These are phyloP conservation scores for Acleris holmiana DNA, from an alignment of 2,888 invertebrate species.

Conservation along the genomic window DNA sequence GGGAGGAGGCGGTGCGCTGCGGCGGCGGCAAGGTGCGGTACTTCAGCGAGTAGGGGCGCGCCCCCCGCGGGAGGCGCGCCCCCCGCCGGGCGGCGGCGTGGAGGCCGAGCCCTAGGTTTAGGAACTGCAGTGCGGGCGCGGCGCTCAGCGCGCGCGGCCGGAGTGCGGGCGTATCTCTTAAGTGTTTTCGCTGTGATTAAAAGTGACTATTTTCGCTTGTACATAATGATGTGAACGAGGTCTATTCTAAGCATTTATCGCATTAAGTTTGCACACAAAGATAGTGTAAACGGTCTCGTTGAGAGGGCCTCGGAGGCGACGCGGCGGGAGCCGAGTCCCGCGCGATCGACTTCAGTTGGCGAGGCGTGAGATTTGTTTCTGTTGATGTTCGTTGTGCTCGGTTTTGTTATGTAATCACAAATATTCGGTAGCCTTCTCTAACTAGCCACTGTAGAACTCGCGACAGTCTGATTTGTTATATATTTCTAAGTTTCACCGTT, in stretches of 20 bases:
- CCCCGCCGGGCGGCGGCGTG: too few species aligned
- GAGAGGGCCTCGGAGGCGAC: constrained; percentile 37
- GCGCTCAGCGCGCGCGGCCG: constrained; percentile 3
- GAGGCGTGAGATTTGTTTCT: constrained; percentile 69
- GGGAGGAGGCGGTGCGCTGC: constrained; percentile 88
- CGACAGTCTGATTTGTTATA: constrained; percentile 77
- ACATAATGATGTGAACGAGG: constrained; percentile 46
- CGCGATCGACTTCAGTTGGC: constrained; percentile 52
- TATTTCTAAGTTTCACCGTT: constrained; percentile 81
- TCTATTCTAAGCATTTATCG: constrained; percentile 61
- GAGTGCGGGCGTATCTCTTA: constrained; percentile 38
- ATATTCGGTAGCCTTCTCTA: constrained; percentile 72
- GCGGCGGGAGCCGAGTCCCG: constrained; percentile 15
- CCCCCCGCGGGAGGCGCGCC: too few species aligned
- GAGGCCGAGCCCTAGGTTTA: not conserved
- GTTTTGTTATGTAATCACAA: constrained; percentile 77
- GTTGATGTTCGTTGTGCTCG: constrained; percentile 77
- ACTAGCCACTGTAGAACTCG: constrained; percentile 61
- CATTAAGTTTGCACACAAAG: constrained; percentile 56
- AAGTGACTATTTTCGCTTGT: constrained; percentile 52
- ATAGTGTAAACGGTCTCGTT: constrained; percentile 45
- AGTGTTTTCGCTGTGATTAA: constrained; percentile 54
- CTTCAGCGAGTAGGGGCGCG: constrained; percentile 70
- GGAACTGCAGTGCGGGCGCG: not conserved
- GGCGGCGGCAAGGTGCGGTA: constrained; percentile 75